A percentile compares a stretch with the other conserved stretches of the same genome.
phyloP scores from a whole-genome alignment of 2,113 vertebrate genomes.

The Canis aureus region DNA sequence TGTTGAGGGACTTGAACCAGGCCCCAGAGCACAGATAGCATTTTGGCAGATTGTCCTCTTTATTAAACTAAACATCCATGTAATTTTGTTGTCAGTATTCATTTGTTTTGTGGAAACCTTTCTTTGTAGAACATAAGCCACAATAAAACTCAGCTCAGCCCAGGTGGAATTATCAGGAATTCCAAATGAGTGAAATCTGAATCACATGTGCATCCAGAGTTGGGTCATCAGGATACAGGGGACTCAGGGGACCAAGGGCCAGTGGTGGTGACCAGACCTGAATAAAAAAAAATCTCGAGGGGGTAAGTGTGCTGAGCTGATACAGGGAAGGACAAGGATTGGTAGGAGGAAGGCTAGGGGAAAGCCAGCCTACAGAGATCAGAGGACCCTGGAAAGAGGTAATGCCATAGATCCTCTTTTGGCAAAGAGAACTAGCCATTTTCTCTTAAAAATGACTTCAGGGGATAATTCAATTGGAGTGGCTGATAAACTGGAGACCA shows the following conservation, averaged over 20 bases:
- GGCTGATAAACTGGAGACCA: neutral
- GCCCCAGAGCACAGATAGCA: neutral
- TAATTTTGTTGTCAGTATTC: constrained; percentile 59
- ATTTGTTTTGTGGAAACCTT: constrained; percentile 50
- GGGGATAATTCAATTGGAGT: no score
- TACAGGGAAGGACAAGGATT: neutral
- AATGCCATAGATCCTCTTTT: neutral
- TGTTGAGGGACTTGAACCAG: neutral
- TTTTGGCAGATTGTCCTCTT: neutral
- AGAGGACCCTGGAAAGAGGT: neutral
- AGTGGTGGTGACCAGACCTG: rapidly evolving
- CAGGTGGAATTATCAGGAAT: neutral
- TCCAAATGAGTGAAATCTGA: neutral
- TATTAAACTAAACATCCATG: constrained; percentile 10
- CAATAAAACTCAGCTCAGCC: neutral
- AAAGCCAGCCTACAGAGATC: neutral
- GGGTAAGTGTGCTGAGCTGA: neutral
- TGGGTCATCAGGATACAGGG: neutral
- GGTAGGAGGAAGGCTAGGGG: neutral
- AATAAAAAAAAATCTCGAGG: neutral
- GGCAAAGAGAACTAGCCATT: no score
- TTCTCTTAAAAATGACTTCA: neutral
- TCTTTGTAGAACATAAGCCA: constrained; percentile 4
- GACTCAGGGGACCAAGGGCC: neutral
- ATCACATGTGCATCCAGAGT: neutral